phyloP scores from a whole-genome alignment of 2,888 invertebrate genomes.

The Leucophora obtusa region DNA sequence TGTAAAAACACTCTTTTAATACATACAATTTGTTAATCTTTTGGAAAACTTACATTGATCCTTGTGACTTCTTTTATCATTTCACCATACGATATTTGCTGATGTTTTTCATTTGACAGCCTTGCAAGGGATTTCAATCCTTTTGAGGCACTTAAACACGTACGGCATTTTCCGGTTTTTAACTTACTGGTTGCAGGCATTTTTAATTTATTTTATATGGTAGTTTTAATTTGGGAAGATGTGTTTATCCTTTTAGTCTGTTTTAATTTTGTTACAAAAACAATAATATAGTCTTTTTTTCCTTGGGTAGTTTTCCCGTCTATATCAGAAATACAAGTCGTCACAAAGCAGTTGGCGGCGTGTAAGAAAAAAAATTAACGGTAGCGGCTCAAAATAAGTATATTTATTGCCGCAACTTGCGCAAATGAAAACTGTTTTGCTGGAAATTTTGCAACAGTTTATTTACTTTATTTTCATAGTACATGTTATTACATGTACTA shows the following conservation, averaged over 20 bases:
- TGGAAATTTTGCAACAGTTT: no score
- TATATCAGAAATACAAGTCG: no score
- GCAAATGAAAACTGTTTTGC: no score
- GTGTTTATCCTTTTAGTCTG: not conserved
- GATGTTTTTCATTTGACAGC: not conserved
- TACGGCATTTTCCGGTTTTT: slow-evolving; percentile 24
- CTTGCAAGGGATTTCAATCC: not conserved
- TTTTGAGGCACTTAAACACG: slow-evolving; percentile 24
- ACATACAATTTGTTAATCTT: not conserved
- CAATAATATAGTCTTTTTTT: no score
- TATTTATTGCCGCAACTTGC: no score
- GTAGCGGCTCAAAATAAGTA: no score
- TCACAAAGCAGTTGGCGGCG: no score
- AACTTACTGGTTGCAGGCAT: not conserved
- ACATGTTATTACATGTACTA: no score
- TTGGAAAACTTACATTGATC: slow-evolving; percentile 47
- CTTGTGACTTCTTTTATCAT: slow-evolving; percentile 50
- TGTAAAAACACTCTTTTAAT: not conserved
- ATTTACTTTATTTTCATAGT: no score
- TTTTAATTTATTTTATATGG: not conserved
- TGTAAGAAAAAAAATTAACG: no score
- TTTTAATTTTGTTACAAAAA: not conserved
- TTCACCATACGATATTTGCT: slow-evolving; percentile 25
- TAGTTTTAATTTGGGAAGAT: no score
- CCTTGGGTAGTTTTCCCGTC: no score